phyloP scores from a whole-genome alignment of 35 echinoderm and acorn worm genomes.

The Apostichopus japonicus region DNA sequence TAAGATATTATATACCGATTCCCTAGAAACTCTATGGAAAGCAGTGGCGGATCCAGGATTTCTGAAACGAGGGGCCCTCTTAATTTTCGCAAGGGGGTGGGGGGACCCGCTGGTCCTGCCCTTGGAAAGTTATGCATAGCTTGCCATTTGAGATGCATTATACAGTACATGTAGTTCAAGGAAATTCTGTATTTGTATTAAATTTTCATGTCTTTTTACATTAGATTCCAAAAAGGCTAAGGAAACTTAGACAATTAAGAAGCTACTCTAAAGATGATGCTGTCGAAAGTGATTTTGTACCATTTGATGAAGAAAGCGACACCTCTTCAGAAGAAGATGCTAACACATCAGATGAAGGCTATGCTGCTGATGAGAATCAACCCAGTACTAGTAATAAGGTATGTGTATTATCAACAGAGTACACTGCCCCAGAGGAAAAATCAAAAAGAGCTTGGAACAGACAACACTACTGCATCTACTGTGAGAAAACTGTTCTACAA shows the following conservation, averaged over 20 bases:
- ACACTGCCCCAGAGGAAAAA: neutral
- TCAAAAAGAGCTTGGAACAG: conserved; percentile 3
- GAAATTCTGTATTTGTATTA: too few relatives aligned
- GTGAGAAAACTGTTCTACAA: neutral
- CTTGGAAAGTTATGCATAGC: too few relatives aligned
- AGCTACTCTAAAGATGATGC: neutral
- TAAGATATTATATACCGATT: too few relatives aligned
- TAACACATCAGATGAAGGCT: neutral
- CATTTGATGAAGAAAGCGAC: neutral
- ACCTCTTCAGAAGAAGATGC: neutral
- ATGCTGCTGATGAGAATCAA: neutral
- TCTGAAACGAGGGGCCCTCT: too few relatives aligned
- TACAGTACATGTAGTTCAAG: too few relatives aligned
- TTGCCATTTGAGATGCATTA: too few relatives aligned
- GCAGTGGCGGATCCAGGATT: too few relatives aligned
- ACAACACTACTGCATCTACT: conserved; percentile 10
- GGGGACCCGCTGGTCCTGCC: too few relatives aligned
- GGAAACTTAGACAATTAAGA: neutral
- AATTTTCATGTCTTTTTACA: neutral
- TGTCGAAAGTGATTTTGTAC: neutral
- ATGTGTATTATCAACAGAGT: conserved; percentile 1
- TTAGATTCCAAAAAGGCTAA: conserved; percentile 24
- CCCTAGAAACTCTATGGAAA: too few relatives aligned
- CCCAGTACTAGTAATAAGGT: conserved; percentile 14
- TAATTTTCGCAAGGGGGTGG: too few relatives aligned